Conservation (phyloP, 2,797 vertebrate species). For the Premnoplex brunnescens region DNA sequence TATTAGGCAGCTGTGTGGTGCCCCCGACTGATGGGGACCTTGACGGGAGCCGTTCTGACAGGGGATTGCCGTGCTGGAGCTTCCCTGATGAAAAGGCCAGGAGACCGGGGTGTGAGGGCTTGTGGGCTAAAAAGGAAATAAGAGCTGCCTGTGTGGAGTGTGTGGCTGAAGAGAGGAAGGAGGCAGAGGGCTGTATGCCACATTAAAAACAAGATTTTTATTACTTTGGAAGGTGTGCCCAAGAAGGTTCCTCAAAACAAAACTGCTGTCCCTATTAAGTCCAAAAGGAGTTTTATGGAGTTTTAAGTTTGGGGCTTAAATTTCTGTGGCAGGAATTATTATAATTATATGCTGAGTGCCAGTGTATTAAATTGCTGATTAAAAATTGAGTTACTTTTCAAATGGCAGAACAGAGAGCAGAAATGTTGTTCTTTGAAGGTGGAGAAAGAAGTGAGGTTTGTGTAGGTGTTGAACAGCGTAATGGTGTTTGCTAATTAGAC, state of each 20-base stretch:
- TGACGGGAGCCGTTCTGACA: neutral
- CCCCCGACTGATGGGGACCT: fast-evolving
- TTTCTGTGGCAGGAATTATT: neutral
- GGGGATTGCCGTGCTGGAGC: fast-evolving
- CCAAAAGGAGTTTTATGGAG: neutral
- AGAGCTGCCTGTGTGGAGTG: neutral
- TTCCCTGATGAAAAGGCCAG: neutral
- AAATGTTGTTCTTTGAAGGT: neutral
- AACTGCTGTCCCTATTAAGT: neutral
- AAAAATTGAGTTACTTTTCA: neutral
- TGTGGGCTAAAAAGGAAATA: neutral
- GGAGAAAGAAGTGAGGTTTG: neutral
- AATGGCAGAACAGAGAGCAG: neutral
- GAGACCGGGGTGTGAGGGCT: neutral
- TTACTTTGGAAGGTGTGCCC: neutral
- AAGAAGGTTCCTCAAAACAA: neutral
- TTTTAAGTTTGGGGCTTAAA: neutral
- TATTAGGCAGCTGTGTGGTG: neutral
- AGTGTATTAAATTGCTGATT: neutral
- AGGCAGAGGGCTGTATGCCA: neutral
- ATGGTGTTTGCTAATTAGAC: neutral
- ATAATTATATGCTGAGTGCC: neutral
- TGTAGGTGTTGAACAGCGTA: neutral
- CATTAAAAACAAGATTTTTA: neutral
- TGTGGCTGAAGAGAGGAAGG: neutral